Conservation (phyloP, 2,797 vertebrate species). For the Philypnodon macrostomus region DNA sequence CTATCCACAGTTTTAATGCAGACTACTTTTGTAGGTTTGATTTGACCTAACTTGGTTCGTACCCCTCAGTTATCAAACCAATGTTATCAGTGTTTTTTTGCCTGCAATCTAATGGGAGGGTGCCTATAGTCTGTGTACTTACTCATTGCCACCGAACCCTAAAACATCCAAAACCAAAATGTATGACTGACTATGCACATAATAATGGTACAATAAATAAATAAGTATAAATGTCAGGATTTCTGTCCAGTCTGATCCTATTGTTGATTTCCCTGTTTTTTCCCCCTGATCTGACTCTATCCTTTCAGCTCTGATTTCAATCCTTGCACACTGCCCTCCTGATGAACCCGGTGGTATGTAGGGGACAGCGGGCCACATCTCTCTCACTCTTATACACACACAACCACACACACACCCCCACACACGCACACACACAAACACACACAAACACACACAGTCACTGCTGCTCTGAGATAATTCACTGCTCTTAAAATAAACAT, state of each 20-base stretch:
- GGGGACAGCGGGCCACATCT: conserved; percentile 67
- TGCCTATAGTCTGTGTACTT: too few species aligned
- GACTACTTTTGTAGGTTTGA: too few species aligned
- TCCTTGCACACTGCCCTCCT: conserved; percentile 59
- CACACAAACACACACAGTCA: conserved; percentile 26
- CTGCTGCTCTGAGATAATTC: conserved; percentile 69
- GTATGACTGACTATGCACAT: too few species aligned
- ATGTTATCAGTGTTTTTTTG: too few species aligned
- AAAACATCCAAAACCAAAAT: too few species aligned
- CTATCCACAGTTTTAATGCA: too few species aligned
- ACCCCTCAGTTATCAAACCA: too few species aligned
- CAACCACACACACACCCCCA: conserved; percentile 35
- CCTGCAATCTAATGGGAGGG: too few species aligned
- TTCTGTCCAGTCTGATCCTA: conserved; percentile 3
- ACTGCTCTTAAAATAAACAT: conserved; percentile 75
- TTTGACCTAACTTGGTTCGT: too few species aligned
- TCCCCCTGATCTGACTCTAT: conserved; percentile 17
- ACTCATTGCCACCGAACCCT: too few species aligned
- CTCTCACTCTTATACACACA: conserved; percentile 54
- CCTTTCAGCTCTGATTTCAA: conserved; percentile 59
- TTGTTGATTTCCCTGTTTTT: conserved; percentile 10
- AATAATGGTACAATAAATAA: too few species aligned
- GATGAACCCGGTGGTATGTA: conserved; percentile 68
- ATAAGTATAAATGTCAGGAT: too few species aligned
- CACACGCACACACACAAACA: conserved; percentile 44